These are phyloP conservation scores for Leptinotarsa defecta DNA, from an alignment of 1,140 invertebrate species.

Conservation along the genomic window DNA sequence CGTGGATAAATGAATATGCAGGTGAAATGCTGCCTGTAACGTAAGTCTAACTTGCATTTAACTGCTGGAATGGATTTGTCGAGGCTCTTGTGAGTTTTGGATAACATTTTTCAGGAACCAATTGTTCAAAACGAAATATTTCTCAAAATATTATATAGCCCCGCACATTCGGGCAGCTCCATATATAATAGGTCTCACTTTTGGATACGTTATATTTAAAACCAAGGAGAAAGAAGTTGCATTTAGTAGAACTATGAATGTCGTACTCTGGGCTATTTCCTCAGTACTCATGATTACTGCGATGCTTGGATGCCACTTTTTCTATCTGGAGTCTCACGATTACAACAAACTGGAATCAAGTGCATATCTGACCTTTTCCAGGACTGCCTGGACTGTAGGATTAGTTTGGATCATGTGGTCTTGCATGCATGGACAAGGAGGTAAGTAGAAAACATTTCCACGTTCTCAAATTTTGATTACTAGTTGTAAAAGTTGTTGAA, in stretches of 20 bases:
- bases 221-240: conserved; percentile 38
- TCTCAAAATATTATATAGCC: conserved; percentile 40
- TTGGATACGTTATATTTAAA: conserved; percentile 40
- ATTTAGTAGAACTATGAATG: conserved; percentile 30
- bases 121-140: conserved; percentile 35
- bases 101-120: conserved; percentile 9
- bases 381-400: conserved; percentile 45
- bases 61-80: background rate
- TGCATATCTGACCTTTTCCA: conserved; percentile 40
- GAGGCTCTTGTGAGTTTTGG: background rate
- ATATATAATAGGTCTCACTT: conserved; percentile 43
- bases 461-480: too few species aligned
- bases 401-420: conserved; percentile 49
- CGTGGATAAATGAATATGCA: conserved; percentile 46
- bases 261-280: conserved; percentile 36
- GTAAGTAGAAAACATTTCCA: conserved; percentile 21
- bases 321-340: conserved; percentile 41
- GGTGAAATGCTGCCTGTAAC: conserved; percentile 40
- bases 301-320: conserved; percentile 29
- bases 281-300: conserved; percentile 27
- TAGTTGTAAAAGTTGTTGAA: too few species aligned
- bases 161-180: conserved; percentile 39
- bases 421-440: conserved; percentile 46
- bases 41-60: conserved; percentile 26
- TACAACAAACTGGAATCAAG: conserved; percentile 39